phyloP scores from a whole-genome alignment of 2,888 invertebrate genomes.

The Steinernema scapterisci region DNA sequence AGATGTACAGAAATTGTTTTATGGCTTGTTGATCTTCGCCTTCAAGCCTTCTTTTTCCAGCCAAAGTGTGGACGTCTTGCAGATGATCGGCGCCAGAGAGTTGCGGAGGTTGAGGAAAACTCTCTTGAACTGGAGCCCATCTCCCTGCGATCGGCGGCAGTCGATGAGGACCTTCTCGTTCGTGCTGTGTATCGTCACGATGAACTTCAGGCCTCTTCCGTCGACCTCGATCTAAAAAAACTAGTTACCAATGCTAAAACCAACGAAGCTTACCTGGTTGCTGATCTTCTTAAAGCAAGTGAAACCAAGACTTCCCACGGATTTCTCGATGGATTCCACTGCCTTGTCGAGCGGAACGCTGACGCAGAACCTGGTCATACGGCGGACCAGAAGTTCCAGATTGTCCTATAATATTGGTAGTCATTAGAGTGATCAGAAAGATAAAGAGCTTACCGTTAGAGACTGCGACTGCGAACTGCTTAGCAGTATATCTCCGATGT shows the following conservation, averaged over 20 bases:
- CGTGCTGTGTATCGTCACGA: slow-evolving; percentile 15
- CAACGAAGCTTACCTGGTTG: slow-evolving; percentile 1
- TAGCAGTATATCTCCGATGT: slow-evolving; percentile 81
- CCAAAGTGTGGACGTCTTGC: neutral
- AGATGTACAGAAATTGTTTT: no score
- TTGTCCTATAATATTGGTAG: slow-evolving; percentile 72
- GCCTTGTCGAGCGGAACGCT: slow-evolving; percentile 73
- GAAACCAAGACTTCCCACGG: neutral
- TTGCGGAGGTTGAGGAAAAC: neutral
- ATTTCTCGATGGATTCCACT: slow-evolving; percentile 14
- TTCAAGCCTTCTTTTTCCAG: neutral
- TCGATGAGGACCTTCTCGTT: slow-evolving; percentile 13
- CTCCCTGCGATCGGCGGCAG: slow-evolving; percentile 24
- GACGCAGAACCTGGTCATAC: slow-evolving; percentile 92
- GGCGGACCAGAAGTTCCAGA: slow-evolving; percentile 80
- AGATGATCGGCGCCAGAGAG: neutral
- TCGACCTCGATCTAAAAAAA: neutral
- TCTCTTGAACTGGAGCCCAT: slow-evolving; percentile 18
- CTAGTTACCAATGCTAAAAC: neutral
- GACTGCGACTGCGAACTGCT: slow-evolving; percentile 46
- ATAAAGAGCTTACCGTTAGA: neutral
- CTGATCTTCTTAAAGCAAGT: slow-evolving; percentile 10
- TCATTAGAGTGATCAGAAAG: neutral
- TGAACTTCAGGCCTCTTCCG: neutral
- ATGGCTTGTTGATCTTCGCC: no score